A percentile compares a stretch with the other conserved stretches of the same genome.
These are phyloP conservation scores for Ferdinandea cuprea DNA, from an alignment of 2,888 invertebrate genomes.

Conservation along the genomic window DNA sequence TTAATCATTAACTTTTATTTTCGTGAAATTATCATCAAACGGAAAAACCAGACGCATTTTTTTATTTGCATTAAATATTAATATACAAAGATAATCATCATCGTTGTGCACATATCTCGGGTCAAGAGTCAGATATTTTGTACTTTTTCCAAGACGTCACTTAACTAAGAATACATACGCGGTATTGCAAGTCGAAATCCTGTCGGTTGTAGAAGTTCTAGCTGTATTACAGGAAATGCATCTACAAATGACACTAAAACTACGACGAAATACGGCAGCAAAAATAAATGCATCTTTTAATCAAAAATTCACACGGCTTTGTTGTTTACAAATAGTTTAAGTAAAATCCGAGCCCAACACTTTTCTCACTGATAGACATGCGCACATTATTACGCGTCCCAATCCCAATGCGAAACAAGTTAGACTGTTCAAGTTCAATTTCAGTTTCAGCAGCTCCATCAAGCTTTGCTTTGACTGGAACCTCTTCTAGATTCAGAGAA, in stretches of 20 bases:
- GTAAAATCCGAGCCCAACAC: not conserved
- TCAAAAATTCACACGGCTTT: not conserved
- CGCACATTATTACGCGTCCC: not conserved
- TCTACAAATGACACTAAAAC: not conserved
- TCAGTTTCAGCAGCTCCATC: not conserved
- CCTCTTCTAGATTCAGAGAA: not conserved
- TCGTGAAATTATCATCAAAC: no score
- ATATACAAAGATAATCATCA: no score
- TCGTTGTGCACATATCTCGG: no score
- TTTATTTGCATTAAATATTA: no score
- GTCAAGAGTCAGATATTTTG: no score
- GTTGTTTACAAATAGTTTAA: not conserved
- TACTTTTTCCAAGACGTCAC: no score
- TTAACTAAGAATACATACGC: slow-evolving; percentile 18
- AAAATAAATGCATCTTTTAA: not conserved
- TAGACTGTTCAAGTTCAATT: not conserved
- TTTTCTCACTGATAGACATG: not conserved
- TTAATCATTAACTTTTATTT: no score
- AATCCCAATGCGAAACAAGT: not conserved
- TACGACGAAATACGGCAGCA: not conserved
- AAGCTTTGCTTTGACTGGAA: not conserved
- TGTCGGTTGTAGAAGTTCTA: slow-evolving; percentile 28
- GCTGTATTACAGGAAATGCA: slow-evolving; percentile 18
- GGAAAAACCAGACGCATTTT: no score
- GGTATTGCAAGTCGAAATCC: slow-evolving; percentile 39